Evolutionary conservation across 2,888 invertebrate species (phyloP).

Genomic region (Spodoptera picta): DNA sequence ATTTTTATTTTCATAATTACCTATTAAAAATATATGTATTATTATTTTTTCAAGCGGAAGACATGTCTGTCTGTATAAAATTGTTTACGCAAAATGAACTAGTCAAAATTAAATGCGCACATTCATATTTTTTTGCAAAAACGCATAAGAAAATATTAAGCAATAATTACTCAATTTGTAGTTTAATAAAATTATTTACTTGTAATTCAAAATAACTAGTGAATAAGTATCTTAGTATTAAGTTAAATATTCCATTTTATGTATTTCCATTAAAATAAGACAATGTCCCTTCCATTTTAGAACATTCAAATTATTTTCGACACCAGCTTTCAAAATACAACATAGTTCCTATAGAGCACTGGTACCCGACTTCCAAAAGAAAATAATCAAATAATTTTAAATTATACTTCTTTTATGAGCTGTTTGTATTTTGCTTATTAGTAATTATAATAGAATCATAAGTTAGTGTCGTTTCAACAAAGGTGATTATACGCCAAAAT

Average conservation of each 20-base stretch:
- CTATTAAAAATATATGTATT: no score
- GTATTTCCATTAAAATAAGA: background rate
- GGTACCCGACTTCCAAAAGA: conserved; percentile 3
- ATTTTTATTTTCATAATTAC: no score
- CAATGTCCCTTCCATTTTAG: conserved; percentile 6
- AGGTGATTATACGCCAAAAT: conserved; percentile 55
- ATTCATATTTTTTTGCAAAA: conserved; percentile 25
- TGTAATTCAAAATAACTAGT: no score
- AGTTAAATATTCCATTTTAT: background rate
- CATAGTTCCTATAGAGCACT: conserved; percentile 31
- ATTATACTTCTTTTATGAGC: conserved; percentile 2
- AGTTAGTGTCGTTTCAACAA: conserved; percentile 34
- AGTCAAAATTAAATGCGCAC: conserved; percentile 20
- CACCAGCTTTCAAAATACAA: conserved; percentile 26
- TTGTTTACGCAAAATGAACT: no score
- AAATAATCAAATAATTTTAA: background rate
- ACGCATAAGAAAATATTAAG: conserved; percentile 12
- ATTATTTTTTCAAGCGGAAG: no score
- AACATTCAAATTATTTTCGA: background rate
- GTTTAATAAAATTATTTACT: no score
- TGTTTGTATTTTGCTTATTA: conserved; percentile 21
- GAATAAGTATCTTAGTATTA: background rate
- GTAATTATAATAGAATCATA: conserved; percentile 9
- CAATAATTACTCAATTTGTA: conserved; percentile 13
- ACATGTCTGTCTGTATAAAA: no score